Conservation (phyloP, 2,797 vertebrate species). For the Ctenochaetus hawaiiensis region DNA sequence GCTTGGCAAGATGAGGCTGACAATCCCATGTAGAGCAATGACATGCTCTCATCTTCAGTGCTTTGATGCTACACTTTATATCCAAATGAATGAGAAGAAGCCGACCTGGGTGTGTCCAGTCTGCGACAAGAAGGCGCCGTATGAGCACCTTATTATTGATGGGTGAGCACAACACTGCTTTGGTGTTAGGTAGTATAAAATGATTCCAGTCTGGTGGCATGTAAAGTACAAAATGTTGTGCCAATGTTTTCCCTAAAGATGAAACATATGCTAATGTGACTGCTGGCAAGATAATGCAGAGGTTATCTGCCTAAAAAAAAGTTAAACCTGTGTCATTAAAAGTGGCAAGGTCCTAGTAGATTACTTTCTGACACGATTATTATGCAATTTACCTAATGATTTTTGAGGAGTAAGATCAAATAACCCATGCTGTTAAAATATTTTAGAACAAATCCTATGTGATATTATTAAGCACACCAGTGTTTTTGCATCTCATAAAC, state of each 20-base stretch:
- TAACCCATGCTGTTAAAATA: not conserved
- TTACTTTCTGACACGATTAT: not conserved
- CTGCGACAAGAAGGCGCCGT: constrained; percentile 98
- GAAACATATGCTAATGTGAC: not conserved
- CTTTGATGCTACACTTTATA: constrained; percentile 97
- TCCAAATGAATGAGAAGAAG: constrained; percentile 99
- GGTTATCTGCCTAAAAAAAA: not conserved
- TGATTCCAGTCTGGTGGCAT: not conserved
- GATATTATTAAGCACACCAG: not conserved
- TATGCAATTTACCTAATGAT: not conserved
- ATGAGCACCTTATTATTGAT: constrained; percentile 98
- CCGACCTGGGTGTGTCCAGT: constrained; percentile 99
- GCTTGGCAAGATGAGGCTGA: constrained; percentile 98
- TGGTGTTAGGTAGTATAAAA: too few relatives aligned
- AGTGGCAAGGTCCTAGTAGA: not conserved
- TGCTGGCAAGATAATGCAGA: not conserved
- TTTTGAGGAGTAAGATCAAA: not conserved
- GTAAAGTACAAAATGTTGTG: not conserved
- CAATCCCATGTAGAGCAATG: constrained; percentile 93
- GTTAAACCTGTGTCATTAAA: not conserved
- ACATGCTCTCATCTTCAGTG: constrained; percentile 98
- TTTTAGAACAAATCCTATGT: not conserved
- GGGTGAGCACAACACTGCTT: constrained; percentile 86
- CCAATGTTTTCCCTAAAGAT: not conserved
- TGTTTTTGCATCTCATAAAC: not conserved